These are phyloP conservation scores for Apodemus sylvaticus DNA, from an alignment of 2,113 vertebrate genomes.

Conservation along the genomic window DNA sequence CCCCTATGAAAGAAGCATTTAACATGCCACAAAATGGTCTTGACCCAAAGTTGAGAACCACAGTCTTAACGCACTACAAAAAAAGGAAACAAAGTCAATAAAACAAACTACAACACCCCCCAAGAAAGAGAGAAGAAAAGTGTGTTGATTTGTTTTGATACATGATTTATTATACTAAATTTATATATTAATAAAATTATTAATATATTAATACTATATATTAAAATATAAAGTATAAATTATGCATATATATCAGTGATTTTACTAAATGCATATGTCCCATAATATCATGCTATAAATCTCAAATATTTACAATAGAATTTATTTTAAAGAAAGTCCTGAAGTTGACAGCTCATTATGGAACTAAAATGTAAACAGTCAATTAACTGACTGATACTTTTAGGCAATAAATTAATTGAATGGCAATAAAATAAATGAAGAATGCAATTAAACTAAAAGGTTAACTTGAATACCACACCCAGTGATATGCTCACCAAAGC, in stretches of 20 bases:
- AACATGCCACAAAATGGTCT: not conserved
- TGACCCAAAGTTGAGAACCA: not conserved
- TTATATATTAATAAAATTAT: too few species aligned
- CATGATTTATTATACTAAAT: too few species aligned
- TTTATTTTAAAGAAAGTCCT: not conserved
- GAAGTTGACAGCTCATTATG: not conserved
- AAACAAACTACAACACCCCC: not conserved
- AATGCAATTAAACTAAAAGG: not conserved
- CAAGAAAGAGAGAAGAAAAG: too few species aligned
- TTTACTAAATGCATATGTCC: not conserved
- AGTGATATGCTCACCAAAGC: not conserved
- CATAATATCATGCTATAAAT: not conserved
- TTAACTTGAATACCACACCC: not conserved
- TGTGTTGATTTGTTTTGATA: not conserved
- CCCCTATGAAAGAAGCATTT: not conserved
- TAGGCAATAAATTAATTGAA: not conserved
- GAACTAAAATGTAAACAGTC: not conserved
- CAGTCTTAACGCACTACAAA: not conserved
- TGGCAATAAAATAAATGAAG: conserved; percentile 21
- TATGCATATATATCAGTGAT: too few species aligned
- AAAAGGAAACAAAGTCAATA: not conserved
- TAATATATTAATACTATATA: not conserved
- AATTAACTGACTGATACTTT: not conserved
- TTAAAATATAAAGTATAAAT: too few species aligned
- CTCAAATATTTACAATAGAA: not conserved